Conservation (phyloP, 1,140 invertebrate genomes). For the Caenorhabditis latens region DNA sequence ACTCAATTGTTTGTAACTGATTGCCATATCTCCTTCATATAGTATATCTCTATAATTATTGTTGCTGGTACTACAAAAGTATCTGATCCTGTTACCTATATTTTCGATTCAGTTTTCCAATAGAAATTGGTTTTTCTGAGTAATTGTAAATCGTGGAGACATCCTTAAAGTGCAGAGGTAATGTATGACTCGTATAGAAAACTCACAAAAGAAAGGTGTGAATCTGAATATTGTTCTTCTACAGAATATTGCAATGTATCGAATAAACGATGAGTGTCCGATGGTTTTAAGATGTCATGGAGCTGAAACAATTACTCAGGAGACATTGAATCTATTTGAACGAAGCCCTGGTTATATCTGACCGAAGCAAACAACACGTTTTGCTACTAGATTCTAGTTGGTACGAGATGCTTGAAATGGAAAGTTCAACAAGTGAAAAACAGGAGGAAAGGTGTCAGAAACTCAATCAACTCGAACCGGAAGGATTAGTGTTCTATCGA, state of each 20-base stretch:
- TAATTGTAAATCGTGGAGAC: slow-evolving; percentile 38
- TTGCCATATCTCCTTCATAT: slow-evolving; percentile 40
- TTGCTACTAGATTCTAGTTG: no score
- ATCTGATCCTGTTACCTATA: neutral
- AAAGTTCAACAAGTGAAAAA: no score
- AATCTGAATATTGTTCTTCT: slow-evolving; percentile 45
- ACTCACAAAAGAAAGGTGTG: neutral
- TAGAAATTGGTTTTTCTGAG: slow-evolving; percentile 12
- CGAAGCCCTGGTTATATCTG: no score
- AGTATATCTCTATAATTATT: slow-evolving; percentile 4
- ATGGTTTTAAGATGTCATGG: slow-evolving; percentile 25
- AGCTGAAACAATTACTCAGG: neutral
- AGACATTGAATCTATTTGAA: no score
- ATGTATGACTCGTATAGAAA: neutral
- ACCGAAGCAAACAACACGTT: no score
- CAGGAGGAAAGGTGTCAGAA: no score
- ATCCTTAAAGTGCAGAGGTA: neutral
- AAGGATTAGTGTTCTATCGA: neutral
- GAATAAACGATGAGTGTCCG: slow-evolving; percentile 27
- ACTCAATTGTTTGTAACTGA: slow-evolving; percentile 43
- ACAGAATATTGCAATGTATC: slow-evolving; percentile 32
- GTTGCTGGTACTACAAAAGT: neutral
- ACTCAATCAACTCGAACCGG: neutral
- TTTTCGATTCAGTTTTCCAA: slow-evolving; percentile 22
- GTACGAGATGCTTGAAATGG: no score